A percentile compares a stretch with the other conserved stretches of the same genome.
phyloP scores from a whole-genome alignment of 2,888 invertebrate genomes.

The Tillus elongatus region DNA sequence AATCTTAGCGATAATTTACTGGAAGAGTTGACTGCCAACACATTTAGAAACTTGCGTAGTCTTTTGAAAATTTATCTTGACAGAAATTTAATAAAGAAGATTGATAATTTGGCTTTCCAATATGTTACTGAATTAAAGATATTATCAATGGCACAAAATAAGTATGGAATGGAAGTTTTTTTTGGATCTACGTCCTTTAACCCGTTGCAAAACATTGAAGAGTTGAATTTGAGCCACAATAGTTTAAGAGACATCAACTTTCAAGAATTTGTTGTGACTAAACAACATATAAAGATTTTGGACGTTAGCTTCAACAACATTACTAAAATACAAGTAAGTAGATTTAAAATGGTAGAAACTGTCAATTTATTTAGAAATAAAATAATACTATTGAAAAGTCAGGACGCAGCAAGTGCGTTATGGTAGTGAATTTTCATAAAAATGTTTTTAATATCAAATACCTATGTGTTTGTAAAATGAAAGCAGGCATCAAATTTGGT shows the following conservation, averaged over 20 bases:
- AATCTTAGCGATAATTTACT: constrained; percentile 60
- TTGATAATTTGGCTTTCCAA: constrained; percentile 47
- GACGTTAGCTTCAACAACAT: constrained; percentile 47
- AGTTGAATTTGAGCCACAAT: constrained; percentile 25
- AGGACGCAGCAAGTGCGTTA: too few species aligned
- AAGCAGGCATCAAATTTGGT: too few species aligned
- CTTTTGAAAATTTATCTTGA: constrained; percentile 54
- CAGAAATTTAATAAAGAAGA: constrained; percentile 52
- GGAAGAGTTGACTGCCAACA: constrained; percentile 46
- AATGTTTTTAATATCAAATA: too few species aligned
- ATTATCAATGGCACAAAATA: constrained; percentile 21
- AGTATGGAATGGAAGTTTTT: constrained; percentile 17
- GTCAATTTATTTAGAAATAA: too few species aligned
- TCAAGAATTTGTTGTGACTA: constrained; percentile 12
- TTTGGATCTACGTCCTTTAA: constrained; percentile 20
- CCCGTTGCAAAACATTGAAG: constrained; percentile 17
- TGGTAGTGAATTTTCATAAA: too few species aligned
- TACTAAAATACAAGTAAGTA: constrained; percentile 18
- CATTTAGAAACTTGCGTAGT: constrained; percentile 51
- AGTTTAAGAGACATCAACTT: constrained; percentile 15
- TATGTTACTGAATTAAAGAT: constrained; percentile 26
- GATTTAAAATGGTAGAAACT: too few species aligned
- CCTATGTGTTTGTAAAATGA: too few species aligned
- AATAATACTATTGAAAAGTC: too few species aligned
- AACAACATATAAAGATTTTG: constrained; percentile 45